phyloP scores from a whole-genome alignment of 2,113 vertebrate genomes.

The Pampusana beccarii region DNA sequence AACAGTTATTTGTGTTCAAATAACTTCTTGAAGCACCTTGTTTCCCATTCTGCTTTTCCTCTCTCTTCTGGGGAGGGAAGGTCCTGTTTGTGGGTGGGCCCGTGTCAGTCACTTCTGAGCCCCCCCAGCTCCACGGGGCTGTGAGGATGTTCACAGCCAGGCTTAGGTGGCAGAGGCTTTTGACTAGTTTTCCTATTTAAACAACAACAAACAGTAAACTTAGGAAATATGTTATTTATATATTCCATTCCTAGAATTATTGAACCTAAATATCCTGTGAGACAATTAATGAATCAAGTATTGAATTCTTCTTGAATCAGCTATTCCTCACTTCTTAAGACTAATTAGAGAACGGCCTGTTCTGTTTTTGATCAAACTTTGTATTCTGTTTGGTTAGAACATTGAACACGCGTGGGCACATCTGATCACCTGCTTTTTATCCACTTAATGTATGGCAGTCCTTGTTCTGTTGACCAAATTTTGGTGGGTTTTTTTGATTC shows the following conservation, averaged over 20 bases:
- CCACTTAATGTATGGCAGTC: background rate
- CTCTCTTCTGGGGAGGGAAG: background rate
- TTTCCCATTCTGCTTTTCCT: background rate
- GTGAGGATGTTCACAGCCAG: background rate
- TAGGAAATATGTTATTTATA: background rate
- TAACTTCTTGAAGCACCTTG: background rate
- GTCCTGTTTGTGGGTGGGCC: background rate
- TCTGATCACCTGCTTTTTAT: background rate
- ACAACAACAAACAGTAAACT: background rate
- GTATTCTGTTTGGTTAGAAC: background rate
- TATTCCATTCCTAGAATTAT: background rate
- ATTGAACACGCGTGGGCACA: fast-evolving
- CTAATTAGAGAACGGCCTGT: background rate
- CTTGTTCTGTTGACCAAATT: background rate
- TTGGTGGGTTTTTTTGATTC: background rate
- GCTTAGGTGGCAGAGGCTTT: background rate
- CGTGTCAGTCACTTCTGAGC: fast-evolving
- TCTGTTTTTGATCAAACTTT: background rate
- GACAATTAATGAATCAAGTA: background rate
- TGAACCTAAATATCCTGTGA: background rate
- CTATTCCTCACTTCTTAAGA: background rate
- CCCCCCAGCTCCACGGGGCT: background rate
- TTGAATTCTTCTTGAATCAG: background rate
- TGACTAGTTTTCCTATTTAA: background rate
- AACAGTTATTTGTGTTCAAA: background rate